Conservation (phyloP, 2,888 invertebrate genomes). For the Andrena hattorfiana region DNA sequence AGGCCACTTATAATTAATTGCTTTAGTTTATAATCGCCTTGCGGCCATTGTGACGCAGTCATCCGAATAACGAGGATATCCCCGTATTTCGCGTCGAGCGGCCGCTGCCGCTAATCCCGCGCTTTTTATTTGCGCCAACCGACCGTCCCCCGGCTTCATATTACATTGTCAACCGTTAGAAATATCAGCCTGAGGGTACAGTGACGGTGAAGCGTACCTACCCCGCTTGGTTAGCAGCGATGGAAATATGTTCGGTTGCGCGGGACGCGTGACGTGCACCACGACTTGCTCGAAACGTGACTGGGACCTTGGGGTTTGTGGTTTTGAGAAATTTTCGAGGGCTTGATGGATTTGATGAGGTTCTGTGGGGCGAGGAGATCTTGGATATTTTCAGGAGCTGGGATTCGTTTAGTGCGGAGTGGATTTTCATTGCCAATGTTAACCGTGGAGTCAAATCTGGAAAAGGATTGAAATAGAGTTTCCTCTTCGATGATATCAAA, state of each 20-base stretch:
- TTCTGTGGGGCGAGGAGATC: too few relatives aligned
- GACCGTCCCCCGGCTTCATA: constrained; percentile 21
- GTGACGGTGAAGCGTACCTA: background rate
- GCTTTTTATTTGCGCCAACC: constrained; percentile 35
- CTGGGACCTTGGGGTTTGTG: too few relatives aligned
- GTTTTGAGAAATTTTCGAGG: too few relatives aligned
- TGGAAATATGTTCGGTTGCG: background rate
- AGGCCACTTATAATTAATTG: constrained; percentile 80
- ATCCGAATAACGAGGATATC: constrained; percentile 72
- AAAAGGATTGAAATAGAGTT: too few relatives aligned
- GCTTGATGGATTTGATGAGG: too few relatives aligned
- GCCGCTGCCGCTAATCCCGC: constrained; percentile 44
- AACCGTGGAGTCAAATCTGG: too few relatives aligned
- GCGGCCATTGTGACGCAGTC: constrained; percentile 73
- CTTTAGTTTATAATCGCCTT: constrained; percentile 80
- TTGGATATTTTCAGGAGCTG: too few relatives aligned
- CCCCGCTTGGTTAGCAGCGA: background rate
- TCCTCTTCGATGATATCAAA: too few relatives aligned
- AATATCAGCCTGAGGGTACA: background rate
- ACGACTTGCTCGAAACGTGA: too few relatives aligned
- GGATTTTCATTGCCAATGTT: too few relatives aligned
- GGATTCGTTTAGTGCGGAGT: too few relatives aligned
- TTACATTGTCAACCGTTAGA: constrained; percentile 5
- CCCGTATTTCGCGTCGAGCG: constrained; percentile 39
- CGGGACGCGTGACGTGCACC: too few relatives aligned